Base-by-base conservation (phyloP, 2,113 vertebrate genomes). In the Protobothrops flavoviridis region DNA sequence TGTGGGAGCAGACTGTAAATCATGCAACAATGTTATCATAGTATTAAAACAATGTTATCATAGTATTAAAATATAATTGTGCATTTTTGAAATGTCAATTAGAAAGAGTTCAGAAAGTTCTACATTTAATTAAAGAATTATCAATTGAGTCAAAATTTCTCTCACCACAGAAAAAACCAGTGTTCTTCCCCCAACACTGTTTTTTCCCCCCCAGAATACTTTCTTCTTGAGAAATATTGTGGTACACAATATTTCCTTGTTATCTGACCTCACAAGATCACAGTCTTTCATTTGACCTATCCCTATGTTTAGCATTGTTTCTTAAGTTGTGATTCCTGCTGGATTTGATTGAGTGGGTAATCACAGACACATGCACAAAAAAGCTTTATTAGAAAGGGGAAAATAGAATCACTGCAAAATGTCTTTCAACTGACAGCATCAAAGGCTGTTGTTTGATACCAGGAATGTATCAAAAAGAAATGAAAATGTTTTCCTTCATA, bases 1-100 rank as follows among this genome's bases (percentile, higher is more conserved):
- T 43, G 8, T 0, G 0, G 91, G 50, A 57, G 0, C 0, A 0
- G 26, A 43, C 24, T 59, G 50, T n/a, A 50, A 87, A 43, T 29
- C 0, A 0, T 15, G 11, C 53, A 85, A 45, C 81, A 48, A 90
- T 86, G 61, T 61, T 11, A 13, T 53, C 52, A 55, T 6, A 1
- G 2, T 86, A 48, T 17, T n/a, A 48, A 56, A 61, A 59, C 45
- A 48, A 43, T 43, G 43, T 55, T 11, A 13, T 52, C 52, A 50
- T 6, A 1, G 2, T 86, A 48, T 17, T n/a, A 48, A 53, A 61
- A 59, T 3, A 10, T 81, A 69, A 53, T 24, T 26, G 29, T 50
- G 26, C 0, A 0, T 88, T 17, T 93, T n/a, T 43, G 0, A 15
- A 86, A 56, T 0, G 0, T 9, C 74, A 61, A 1, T 0, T 0